These are phyloP conservation scores for Peromyscus aztecus DNA, from an alignment of 2,797 vertebrate genomes.

Conservation along the genomic window DNA sequence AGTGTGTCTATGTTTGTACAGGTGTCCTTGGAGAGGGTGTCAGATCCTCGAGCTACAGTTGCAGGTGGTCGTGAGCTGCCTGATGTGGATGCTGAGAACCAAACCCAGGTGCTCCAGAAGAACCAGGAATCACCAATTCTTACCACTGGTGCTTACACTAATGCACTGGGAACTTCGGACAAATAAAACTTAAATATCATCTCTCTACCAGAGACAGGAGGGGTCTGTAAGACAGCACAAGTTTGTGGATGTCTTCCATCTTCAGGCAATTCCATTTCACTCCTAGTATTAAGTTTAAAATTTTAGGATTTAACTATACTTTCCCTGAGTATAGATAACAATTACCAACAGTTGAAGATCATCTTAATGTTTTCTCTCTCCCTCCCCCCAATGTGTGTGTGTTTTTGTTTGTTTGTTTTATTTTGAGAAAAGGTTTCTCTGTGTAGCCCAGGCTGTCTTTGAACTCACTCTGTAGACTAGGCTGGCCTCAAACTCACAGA, in stretches of 20 bases:
- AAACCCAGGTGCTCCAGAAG: not conserved
- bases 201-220: not conserved
- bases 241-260: not conserved
- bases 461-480: not conserved
- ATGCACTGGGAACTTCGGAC: not conserved
- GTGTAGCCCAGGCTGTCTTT: not conserved
- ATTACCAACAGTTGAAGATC: conserved; percentile 26
- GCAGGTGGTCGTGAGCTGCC: not conserved
- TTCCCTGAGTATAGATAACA: not conserved
- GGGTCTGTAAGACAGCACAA: not conserved
- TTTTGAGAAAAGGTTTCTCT: not conserved
- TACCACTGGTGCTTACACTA: not conserved
- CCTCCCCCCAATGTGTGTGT: not conserved
- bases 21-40: not conserved
- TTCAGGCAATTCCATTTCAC: not conserved
- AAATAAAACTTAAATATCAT: not conserved
- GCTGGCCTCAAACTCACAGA: not conserved
- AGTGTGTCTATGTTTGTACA: not conserved
- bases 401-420: not conserved
- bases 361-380: not conserved
- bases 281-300: conserved; percentile 32
- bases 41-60: not conserved
- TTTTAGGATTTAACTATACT: not conserved
- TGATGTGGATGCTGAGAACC: not conserved
- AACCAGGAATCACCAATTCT: not conserved